Conservation (phyloP, 2,888 invertebrate genomes). For the Patella caerulea region DNA sequence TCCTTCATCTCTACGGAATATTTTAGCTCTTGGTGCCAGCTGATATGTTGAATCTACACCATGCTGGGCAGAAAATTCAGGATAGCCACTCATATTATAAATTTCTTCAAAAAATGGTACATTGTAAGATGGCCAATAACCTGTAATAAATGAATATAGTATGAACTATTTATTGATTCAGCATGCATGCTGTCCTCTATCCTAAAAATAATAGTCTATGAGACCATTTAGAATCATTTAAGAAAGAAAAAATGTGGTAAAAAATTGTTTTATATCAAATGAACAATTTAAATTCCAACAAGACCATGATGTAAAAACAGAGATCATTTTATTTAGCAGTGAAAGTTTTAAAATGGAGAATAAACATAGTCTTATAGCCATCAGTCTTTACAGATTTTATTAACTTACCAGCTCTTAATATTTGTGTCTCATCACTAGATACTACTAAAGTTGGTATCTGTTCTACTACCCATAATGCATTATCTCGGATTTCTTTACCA, state of each 20-base stretch:
- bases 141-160: slow-evolving; percentile 36
- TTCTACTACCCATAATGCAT: slow-evolving; percentile 68
- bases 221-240: too few relatives aligned
- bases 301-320: too few relatives aligned
- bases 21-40: slow-evolving; percentile 69
- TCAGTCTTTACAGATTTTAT: neutral
- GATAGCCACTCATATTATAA: slow-evolving; percentile 68
- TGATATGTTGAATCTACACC: slow-evolving; percentile 67
- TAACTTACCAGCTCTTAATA: slow-evolving; percentile 61
- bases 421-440: slow-evolving; percentile 59
- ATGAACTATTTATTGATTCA: too few relatives aligned
- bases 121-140: slow-evolving; percentile 71
- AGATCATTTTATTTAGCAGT: too few relatives aligned
- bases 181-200: too few relatives aligned
- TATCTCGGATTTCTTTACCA: slow-evolving; percentile 51
- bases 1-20: slow-evolving; percentile 68
- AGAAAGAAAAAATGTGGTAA: too few relatives aligned
- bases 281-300: too few relatives aligned
- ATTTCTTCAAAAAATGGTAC: slow-evolving; percentile 68
- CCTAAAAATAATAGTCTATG: too few relatives aligned
- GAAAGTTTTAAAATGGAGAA: too few relatives aligned
- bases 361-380: too few relatives aligned
- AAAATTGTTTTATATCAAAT: too few relatives aligned
- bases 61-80: slow-evolving; percentile 52
- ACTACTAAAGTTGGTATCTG: slow-evolving; percentile 67